Evolutionary conservation across 1,140 invertebrate species (phyloP), one percentile per base, ranked within the genome.

Genomic region (Rhizoglyphus robini): DNA sequence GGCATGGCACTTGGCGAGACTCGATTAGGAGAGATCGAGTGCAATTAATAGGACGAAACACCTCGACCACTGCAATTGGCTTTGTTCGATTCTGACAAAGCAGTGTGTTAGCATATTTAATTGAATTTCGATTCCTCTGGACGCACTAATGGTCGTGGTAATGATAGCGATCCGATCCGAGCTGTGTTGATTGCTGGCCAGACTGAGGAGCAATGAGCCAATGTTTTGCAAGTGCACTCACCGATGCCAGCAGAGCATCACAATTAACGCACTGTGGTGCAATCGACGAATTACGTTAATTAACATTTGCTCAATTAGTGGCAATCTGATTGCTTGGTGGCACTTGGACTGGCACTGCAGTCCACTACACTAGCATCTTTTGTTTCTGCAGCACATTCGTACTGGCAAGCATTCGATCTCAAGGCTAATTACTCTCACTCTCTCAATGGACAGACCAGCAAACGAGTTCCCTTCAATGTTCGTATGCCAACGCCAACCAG

Each of bases 381-480:
- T 54, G 51, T 54, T 54, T 54, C 20, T 41, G 36, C 36, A 18
- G 8, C 18, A 18, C 36, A 41, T 8, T 18, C 36, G 36, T 18
- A 41, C 18, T 18, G 36, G 18, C 18, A 8, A 18, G 8, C 36
- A 41, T 41, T 18, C 20, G 20, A 20, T 27, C 51, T 54, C 51
- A 54, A 54, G 51, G 51, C 51, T 54, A 54, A 54, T 54, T 54
- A 54, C 51, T 54, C 31, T 54, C 51, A 54, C 51, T 54, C 23
- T 11, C 36, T 41, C 36, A 18, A 41, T 41, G 36, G 18, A 18
- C 18, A 8, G 36, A 41, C 8, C 36, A 41, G 8, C 51, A 54
- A 54, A 5, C 51, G 23, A 54, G 51, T 8, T 54, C 8, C 8
- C n/a, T n/a, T n/a, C n/a, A n/a, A n/a, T n/a, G 51, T 32, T 20